Evolutionary conservation across 2,888 invertebrate genomes (phyloP), one percentile per base, ranked within the genome.

Genomic region (Nipponacmea schrenckii): DNA sequence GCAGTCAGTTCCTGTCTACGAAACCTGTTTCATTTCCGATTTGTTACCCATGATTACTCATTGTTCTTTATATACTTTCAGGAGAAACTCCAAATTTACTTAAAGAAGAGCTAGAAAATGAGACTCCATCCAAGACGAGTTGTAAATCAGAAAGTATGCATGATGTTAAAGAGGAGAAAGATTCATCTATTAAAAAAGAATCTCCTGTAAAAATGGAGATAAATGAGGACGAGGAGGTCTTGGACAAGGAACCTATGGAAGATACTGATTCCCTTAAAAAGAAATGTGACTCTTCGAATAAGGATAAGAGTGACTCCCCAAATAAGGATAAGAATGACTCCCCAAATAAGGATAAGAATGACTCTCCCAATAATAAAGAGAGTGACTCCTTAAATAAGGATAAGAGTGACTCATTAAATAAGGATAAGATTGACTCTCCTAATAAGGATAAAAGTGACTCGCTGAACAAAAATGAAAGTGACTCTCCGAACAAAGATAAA

Each of bases 171-270:
- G 44, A 70, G 27, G 67, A 72, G 62, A 74, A 46, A 46, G 71
- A 56, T 63, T 46, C 66, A 45, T 26, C 44, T 62, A 39, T 39
- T 39, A 70, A 70, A 71, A 24, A n/a, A 14, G 72, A 74, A 62
- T 14, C 46, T 8, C 45, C 63, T 48, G 68, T 67, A 7, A 48
- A 74, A 68, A 56, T 56, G 45, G 68, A 63, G 39, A 26, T 44
- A n/a, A 26, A 45, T 26, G 82, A 84, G 71, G 78, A 77, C 68
- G 78, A 76, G 24, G 75, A 79, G 79, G 70, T 74, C 62, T 71
- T 73, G 20, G 78, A 75, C 7, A 72, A 72, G 50, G 76, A 72
- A 26, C 73, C 31, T 67, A 12, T 45, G 46, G 20, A 45, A 63
- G 39, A n/a, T 39, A 17, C 26, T 50, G 39, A 65, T 8, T 17